phyloP scores from a whole-genome alignment of 1,140 invertebrate species.

The Diorhabda sublineata region DNA sequence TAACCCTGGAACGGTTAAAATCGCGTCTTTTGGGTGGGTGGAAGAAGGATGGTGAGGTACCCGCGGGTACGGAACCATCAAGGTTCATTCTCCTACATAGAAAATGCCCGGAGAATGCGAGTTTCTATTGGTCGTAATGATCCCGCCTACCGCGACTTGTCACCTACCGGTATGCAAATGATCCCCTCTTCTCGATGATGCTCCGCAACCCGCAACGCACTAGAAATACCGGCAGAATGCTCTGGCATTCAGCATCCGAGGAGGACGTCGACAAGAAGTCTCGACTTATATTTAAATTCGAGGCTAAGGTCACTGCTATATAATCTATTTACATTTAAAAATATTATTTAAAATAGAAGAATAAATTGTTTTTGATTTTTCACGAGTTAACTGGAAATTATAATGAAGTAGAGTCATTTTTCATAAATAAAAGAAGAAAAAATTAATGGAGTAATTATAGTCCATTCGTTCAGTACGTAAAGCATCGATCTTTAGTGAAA shows the following conservation, averaged over 20 bases:
- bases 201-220: conserved; percentile 35
- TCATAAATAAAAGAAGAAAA: too few relatives aligned
- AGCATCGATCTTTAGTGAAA: too few relatives aligned
- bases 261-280: neutral
- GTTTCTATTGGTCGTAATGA: conserved; percentile 39
- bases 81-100: conserved; percentile 39
- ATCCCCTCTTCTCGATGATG: conserved; percentile 34
- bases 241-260: conserved; percentile 26
- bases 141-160: conserved; percentile 45
- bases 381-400: too few relatives aligned
- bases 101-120: conserved; percentile 36
- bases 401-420: too few relatives aligned
- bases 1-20: conserved; percentile 8
- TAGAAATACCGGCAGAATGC: conserved; percentile 8
- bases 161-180: conserved; percentile 49
- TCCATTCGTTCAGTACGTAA: too few relatives aligned
- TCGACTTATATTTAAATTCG: too few relatives aligned
- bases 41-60: conserved; percentile 29
- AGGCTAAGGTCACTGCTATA: too few relatives aligned
- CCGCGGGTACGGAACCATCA: conserved; percentile 41
- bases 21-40: conserved; percentile 4
- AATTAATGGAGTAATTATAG: too few relatives aligned
- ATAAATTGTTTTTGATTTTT: too few relatives aligned
- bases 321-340: too few relatives aligned
- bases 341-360: too few relatives aligned